Conservation (phyloP, 2,888 invertebrate species). For the Cantharis lateralis region DNA sequence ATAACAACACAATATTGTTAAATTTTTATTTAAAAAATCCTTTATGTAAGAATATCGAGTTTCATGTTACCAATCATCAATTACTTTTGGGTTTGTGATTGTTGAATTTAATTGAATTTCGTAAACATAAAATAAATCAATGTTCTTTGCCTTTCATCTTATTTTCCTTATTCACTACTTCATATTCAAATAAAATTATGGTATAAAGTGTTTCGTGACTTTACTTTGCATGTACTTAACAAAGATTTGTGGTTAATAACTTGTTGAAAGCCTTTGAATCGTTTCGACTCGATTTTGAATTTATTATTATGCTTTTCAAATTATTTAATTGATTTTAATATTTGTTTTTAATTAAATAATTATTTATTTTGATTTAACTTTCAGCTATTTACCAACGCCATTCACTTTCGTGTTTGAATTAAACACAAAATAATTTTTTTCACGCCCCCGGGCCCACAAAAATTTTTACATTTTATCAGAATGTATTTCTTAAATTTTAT, state of each 20-base stretch:
- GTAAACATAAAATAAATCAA: not conserved
- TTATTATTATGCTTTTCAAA: not conserved
- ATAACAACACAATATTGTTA: not conserved
- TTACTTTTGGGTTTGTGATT: not conserved
- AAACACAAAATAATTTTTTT: too few species aligned
- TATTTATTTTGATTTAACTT: not conserved
- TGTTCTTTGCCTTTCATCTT: not conserved
- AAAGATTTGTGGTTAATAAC: conserved; percentile 5
- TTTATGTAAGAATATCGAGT: not conserved
- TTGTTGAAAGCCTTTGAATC: not conserved
- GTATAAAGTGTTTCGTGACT: conserved; percentile 1
- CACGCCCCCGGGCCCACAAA: too few species aligned
- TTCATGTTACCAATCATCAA: not conserved
- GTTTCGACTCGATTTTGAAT: not conserved
- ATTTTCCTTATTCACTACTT: conserved; percentile 1
- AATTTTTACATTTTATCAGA: not conserved
- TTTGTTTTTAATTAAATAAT: not conserved
- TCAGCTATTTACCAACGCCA: not conserved
- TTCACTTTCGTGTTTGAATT: not conserved
- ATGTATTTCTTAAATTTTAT: not conserved
- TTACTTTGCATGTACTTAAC: conserved; percentile 1
- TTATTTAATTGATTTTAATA: not conserved
- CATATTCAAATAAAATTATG: conserved; percentile 3
- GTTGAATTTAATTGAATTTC: not conserved
- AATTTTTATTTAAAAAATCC: not conserved